These are phyloP conservation scores for Aphelinus certus DNA, from an alignment of 1,140 invertebrate species.

Conservation along the genomic window DNA sequence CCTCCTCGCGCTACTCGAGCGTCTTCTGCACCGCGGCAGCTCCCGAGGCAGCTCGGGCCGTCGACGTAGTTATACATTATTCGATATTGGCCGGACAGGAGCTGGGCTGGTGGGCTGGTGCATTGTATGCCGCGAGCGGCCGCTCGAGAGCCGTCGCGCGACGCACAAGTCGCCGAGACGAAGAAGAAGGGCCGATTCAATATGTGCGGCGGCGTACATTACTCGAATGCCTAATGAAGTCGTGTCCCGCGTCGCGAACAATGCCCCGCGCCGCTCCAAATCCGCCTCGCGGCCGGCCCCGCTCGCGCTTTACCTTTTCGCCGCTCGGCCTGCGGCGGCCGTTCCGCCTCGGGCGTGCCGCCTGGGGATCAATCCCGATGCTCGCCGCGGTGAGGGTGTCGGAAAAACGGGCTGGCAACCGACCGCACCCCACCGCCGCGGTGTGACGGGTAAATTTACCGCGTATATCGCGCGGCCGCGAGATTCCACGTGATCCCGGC, in stretches of 20 bases:
- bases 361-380: background rate
- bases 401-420: too few relatives aligned
- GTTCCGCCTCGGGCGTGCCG: too few relatives aligned
- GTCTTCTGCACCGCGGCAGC: background rate
- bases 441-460: slow-evolving; percentile 36
- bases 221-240: slow-evolving; percentile 63
- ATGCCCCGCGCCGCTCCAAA: slow-evolving; percentile 51
- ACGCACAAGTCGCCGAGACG: background rate
- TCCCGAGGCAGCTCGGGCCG: slow-evolving; percentile 4
- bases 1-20: slow-evolving; percentile 8
- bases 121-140: slow-evolving; percentile 50
- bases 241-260: slow-evolving; percentile 56
- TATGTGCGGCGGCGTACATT: slow-evolving; percentile 50
- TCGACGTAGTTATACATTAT: slow-evolving; percentile 60
- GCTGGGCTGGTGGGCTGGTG: slow-evolving; percentile 16
- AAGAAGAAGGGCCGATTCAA: too few relatives aligned
- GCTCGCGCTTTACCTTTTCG: slow-evolving; percentile 2
- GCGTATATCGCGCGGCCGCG: slow-evolving; percentile 32
- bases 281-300: slow-evolving; percentile 29
- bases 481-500: slow-evolving; percentile 9
- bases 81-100: slow-evolving; percentile 49
- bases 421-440: background rate
- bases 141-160: slow-evolving; percentile 35
- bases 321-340: background rate
- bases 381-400: background rate